Conservation (phyloP, 2,113 vertebrate genomes). For the Cricetomys ansorgei region DNA sequence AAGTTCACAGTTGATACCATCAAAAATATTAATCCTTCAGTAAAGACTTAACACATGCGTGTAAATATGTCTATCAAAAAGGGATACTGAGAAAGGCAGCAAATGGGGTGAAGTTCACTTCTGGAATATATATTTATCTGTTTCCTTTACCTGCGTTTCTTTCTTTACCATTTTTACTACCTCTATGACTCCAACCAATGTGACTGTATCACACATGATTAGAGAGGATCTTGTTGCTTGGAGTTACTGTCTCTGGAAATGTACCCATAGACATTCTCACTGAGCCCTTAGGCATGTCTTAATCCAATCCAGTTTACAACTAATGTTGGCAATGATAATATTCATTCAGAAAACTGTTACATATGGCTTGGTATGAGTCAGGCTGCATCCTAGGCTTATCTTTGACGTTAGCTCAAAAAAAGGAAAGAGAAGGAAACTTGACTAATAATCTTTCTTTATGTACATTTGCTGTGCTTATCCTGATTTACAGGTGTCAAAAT, state of each 20-base stretch:
- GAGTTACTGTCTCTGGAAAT: background rate
- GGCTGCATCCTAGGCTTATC: background rate
- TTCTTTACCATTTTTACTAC: background rate
- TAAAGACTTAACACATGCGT: background rate
- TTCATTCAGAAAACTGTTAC: background rate
- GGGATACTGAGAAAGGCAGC: background rate
- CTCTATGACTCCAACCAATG: background rate
- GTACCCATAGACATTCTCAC: background rate
- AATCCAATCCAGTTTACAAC: background rate
- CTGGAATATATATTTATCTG: background rate
- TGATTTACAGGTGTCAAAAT: background rate
- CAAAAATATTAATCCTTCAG: background rate
- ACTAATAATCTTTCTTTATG: too few relatives aligned
- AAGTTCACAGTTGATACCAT: background rate
- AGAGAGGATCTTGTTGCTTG: background rate
- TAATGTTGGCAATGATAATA: background rate
- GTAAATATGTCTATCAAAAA: background rate
- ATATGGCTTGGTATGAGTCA: background rate
- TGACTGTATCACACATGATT: background rate
- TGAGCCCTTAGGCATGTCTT: background rate
- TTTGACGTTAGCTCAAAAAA: background rate
- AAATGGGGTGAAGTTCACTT: background rate
- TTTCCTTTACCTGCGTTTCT: background rate
- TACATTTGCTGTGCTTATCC: background rate
- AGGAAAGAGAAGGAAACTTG: rapidly evolving